These are phyloP conservation scores for Synodontis membranacea DNA, from an alignment of 2,113 vertebrate species.

Conservation along the genomic window DNA sequence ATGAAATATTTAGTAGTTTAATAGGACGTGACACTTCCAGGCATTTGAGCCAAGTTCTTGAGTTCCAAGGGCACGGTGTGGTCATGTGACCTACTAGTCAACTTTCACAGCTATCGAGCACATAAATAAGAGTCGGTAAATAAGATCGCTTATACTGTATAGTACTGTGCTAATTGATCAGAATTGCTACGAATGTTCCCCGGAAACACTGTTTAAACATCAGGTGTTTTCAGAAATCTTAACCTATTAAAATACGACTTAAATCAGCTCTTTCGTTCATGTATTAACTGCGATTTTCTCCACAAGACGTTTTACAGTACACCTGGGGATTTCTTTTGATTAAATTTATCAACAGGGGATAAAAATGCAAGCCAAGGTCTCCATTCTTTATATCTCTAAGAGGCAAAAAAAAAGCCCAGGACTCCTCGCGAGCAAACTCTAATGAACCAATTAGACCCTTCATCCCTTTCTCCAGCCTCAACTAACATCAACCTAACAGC, in stretches of 20 bases:
- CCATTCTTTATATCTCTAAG: neutral
- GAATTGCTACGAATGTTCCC: neutral
- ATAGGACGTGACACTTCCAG: neutral
- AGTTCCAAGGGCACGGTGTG: neutral
- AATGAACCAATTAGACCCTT: slow-evolving; percentile 53
- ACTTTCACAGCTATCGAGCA: too few relatives aligned
- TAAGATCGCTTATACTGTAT: neutral
- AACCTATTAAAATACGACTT: neutral
- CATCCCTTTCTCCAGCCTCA: slow-evolving; percentile 8
- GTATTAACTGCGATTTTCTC: neutral
- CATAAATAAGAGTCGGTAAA: too few relatives aligned
- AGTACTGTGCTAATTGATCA: neutral
- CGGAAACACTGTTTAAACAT: neutral
- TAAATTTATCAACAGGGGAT: slow-evolving; percentile 8
- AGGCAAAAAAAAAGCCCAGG: neutral
- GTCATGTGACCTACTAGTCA: neutral
- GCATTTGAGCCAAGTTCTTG: neutral
- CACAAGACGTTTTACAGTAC: too few relatives aligned
- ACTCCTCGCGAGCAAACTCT: slow-evolving; percentile 48
- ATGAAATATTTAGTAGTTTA: neutral
- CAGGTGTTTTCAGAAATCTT: neutral
- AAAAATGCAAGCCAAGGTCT: neutral
- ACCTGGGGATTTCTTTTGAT: neutral
- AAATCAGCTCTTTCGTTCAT: neutral
- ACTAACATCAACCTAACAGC: slow-evolving; percentile 26